Evolutionary conservation across 2,888 invertebrate genomes (phyloP), one percentile per base, ranked within the genome.

Genomic region (Hydraecia micacea): DNA sequence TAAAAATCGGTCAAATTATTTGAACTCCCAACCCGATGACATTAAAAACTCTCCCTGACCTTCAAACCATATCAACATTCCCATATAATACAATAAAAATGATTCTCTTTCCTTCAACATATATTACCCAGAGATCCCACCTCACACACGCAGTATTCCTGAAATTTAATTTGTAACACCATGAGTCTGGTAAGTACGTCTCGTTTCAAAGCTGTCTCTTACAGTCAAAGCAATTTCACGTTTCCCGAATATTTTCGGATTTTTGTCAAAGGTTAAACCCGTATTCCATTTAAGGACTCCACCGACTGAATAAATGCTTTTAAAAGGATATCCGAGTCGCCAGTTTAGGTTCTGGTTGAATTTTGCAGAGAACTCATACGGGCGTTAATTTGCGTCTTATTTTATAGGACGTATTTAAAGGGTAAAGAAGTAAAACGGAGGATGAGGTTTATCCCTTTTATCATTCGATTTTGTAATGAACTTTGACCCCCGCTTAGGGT

Each of bases 181-280:
- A 85, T 75, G 67, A 75, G 73, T 86, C 63, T 77, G 85, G 85
- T 39, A 9, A 9, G 9, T 83, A 81, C 75, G 39, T 80, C 71
- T 73, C 86, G 86, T 87, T 88, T 84, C 86, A 75, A 71, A 49
- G 80, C 89, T 92, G 93, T 92, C 92, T 91, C 80, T 81, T 79
- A 74, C 93, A 92, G 82, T 25, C 82, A 58, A 89, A 77, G 85
- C 88, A 91, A 92, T 92, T 92, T 92, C 91, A 87, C 89, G 87
- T 86, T 84, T 79, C 49, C 75, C 79, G 89, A 86, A 87, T 90
- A 86, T 87, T 89, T 86, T 80, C 73, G 81, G 79, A 83, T 86
- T 75, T 84, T 55, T 89, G 66, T 90, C 84, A 85, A 90, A 88
- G 83, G 90, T 87, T 85, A 78, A 81, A 68, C 71, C 76, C 75